Evolutionary conservation across 1,140 invertebrate species (phyloP), one percentile per base, ranked within the genome.

Genomic region (Diprion similis): DNA sequence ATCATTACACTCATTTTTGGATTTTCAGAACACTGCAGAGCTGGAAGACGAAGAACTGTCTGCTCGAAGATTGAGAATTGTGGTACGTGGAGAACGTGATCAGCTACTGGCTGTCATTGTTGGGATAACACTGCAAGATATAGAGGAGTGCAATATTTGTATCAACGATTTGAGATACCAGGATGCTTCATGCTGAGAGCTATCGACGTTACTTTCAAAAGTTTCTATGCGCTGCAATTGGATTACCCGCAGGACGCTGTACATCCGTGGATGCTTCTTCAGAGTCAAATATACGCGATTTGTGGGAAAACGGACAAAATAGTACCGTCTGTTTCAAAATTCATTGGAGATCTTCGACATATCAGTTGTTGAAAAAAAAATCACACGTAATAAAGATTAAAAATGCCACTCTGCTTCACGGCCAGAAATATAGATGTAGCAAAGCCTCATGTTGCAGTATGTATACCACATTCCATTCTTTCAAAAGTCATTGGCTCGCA

Each of bases 171-270:
- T 77, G 17, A 68, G 37, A 68, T 79, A 77, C 64, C 11, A 46
- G 7, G 68, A 73, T 10, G 47, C 19, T 24, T 73, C 76, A 46
- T 46, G 8, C 51, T 72, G 45, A 10, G 59, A n/a, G 76, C 74
- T n/a, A 17, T 78, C 0, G 76, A 78, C 17, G 64, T 75, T 13
- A 64, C 46, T 71, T 78, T 78, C 68, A 78, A 78, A 74, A 76
- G 74, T 47, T 79, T 77, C 46, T 79, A 73, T 19, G 51, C 64
- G 11, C 46, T 77, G 11, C 76, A 77, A 73, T 68, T 77, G 67
- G 37, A 73, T n/a, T 79, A 67, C 70, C 78, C 74, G 46, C 45
- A 15, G 66, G 75, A 73, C 72, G 19, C 76, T 18, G 69, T 68
- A 73, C 19, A 70, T 10, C 64, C 72, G 10, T 79, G 74, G 76